These are phyloP conservation scores for Phenacoccus solenopsis DNA, from an alignment of 1,140 invertebrate genomes.

Conservation along the genomic window DNA sequence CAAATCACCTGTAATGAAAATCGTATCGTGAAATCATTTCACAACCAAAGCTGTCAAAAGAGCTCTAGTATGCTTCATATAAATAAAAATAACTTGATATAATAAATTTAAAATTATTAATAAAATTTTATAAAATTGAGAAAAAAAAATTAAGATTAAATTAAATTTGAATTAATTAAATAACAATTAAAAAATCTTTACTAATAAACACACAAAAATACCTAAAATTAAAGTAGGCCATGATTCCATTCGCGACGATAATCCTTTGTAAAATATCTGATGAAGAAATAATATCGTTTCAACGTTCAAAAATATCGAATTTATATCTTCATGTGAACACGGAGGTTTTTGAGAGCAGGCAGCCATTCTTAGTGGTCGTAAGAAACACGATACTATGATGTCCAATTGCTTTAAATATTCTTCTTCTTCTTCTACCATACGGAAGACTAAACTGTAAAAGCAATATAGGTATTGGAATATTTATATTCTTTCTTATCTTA, in stretches of 20 bases:
- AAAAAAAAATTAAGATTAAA: no score
- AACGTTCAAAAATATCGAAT: slow-evolving; percentile 88
- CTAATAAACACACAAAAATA: no score
- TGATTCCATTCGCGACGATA: slow-evolving; percentile 79
- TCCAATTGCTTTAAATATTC: slow-evolving; percentile 88
- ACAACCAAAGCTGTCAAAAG: no score
- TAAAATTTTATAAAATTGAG: no score
- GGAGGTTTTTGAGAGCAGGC: slow-evolving; percentile 87
- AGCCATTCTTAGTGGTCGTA: slow-evolving; percentile 86
- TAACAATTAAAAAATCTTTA: no score
- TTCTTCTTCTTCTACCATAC: slow-evolving; percentile 82
- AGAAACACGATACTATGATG: slow-evolving; percentile 79
- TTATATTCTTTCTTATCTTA: no score
- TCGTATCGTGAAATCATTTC: no score
- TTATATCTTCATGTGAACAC: slow-evolving; percentile 86
- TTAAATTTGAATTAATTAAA: no score
- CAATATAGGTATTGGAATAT: no score
- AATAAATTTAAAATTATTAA: no score
- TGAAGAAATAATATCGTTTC: slow-evolving; percentile 89
- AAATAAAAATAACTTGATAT: no score
- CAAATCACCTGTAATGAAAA: slow-evolving; percentile 56
- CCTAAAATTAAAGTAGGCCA: slow-evolving; percentile 84
- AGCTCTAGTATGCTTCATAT: no score
- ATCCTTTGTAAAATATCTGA: slow-evolving; percentile 90
- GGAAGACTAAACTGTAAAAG: slow-evolving; percentile 63